Base-by-base conservation (phyloP, 1,140 invertebrate species). In the Asbolus verrucosus region DNA sequence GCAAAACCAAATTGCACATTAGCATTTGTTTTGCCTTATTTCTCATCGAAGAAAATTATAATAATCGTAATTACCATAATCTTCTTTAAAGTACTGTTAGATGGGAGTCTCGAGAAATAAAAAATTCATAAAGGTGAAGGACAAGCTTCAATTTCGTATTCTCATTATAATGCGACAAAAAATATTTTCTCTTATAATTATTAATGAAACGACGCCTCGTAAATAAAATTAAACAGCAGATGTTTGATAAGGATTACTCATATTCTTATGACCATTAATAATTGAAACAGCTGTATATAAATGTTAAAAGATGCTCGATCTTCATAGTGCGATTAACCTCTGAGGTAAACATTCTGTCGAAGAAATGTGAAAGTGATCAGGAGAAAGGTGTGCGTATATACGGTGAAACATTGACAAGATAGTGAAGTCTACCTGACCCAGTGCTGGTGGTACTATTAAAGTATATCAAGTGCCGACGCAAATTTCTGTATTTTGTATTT, bases 391-490 rank as follows among this genome's bases (percentile, higher is more conserved):
- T 19, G 16, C n/a, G 43, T 18, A 11, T 36, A 36, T 36, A 36
- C 33, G 46, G 46, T 54, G 46, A 54, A 50, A 54, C 46, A 54
- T 24, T 27, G 46, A 27, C 46, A 27, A 13, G 46, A 54, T 54
- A 54, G 46, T 54, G 46, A 54, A 54, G 46, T 54, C 46, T 24
- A 54, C 19, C 21, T 63, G 61, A 63, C 27, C 61, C 36, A 62
- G 59, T 62, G 16, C 9, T 63, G 61, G 61, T 63, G 61, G 61
- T 63, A 63, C 61, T 63, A 36, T 63, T 63, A 63, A 39, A 63
- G 38, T 63, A 63, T 63, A 14, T 39, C 33, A 33, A 41, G 6
- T 18, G 19, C 33, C 9, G 36, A 33, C 16, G 30, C 24, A 41
- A 11, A 63, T 41, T 63, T 63, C 36, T 39, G 61, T 39, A 63